Conservation (phyloP, 1,140 invertebrate genomes). For the Trichonephila clavipes region DNA sequence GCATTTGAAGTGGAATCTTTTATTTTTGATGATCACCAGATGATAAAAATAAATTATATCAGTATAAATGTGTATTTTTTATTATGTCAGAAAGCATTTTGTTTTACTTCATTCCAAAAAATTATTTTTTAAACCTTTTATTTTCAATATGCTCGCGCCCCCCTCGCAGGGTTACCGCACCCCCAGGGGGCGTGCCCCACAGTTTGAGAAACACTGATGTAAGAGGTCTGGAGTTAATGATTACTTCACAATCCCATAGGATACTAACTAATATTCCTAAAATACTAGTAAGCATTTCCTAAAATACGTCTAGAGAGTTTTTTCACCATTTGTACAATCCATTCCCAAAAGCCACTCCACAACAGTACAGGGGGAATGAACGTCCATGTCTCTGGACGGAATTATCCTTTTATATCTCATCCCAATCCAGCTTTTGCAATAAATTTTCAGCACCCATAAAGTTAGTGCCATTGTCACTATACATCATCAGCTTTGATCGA, state of each 20-base stretch:
- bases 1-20: too few relatives aligned
- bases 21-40: too few relatives aligned
- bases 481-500: neutral
- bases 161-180: too few relatives aligned
- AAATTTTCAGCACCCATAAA: constrained; percentile 16
- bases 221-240: constrained; percentile 28
- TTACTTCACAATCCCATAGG: neutral
- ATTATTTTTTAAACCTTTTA: too few relatives aligned
- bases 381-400: constrained; percentile 12
- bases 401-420: neutral
- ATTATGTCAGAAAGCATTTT: too few relatives aligned
- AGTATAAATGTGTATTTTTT: too few relatives aligned
- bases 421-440: neutral
- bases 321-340: constrained; percentile 61
- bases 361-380: constrained; percentile 43
- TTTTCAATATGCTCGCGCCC: too few relatives aligned
- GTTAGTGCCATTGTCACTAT: constrained; percentile 9
- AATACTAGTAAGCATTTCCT: neutral
- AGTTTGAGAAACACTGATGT: too few relatives aligned
- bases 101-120: too few relatives aligned
- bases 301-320: constrained; percentile 66
- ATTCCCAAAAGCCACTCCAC: constrained; percentile 73
- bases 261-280: constrained; percentile 5
- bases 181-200: too few relatives aligned
- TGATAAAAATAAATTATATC: too few relatives aligned